Base-by-base conservation (phyloP, 2,113 vertebrate genomes). In the Lota lota region DNA sequence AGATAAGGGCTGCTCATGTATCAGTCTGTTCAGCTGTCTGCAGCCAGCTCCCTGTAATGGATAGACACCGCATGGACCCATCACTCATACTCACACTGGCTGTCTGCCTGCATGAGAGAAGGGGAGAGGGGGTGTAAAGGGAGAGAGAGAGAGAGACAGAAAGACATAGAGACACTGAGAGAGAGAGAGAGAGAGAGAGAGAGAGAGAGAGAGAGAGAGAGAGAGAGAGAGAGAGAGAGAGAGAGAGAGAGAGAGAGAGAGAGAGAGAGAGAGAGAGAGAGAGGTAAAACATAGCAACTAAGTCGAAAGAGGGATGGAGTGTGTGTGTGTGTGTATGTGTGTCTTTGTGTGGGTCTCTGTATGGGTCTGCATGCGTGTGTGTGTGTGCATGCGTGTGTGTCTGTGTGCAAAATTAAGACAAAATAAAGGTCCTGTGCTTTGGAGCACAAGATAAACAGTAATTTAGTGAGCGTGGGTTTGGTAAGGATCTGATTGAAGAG, bases 1-100 rank as follows among this genome's bases (percentile, higher is more conserved):
- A 88, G 87, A 88, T 88, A 88, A 88, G 87, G 72, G 72, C 76
- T 75, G 80, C 87, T 88, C 87, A 88, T 88, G 87, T 87, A 88
- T 88, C 87, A 88, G 87, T 82, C 85, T 87, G 85, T 81, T 86
- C 83, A 87, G 82, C 87, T 88, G 87, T 88, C 87, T 84, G 76
- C 83, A 80, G 79, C 78, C 70, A 67, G 73, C 79, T 72, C 73
- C 66, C 65, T 4, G 79, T 88, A 88, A 88, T 88, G 85, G 87
- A 88, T 88, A 53, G 87, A 88, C 80, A 76, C 61, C 12, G 72
- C 77, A 78, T 61, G 66, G 70, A 59, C 63, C 82, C 87, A 88
- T 88, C 85, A 88, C 72, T 88, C 87, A 88, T 79, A 68, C 83
- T 87, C 87, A 84, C 83, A 76, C 79, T 2, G 72, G 40, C 64